Percentiles rank a stretch among this genome's conserved stretches.
Conservation (phyloP, 1,140 invertebrate species). For the Colletes gigas region DNA sequence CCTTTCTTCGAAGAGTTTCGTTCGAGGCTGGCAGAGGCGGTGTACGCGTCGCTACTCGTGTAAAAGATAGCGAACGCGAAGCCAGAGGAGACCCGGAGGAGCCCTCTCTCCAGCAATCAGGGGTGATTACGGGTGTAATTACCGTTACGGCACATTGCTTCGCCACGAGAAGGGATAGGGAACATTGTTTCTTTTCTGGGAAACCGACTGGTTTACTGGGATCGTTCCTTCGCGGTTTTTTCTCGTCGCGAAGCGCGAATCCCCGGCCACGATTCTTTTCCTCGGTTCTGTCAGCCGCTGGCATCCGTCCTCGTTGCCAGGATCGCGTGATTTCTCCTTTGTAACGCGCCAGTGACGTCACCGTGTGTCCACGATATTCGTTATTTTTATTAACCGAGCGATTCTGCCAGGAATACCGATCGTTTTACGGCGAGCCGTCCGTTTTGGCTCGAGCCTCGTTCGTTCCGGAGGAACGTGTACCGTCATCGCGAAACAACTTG, state of each 20-base stretch:
- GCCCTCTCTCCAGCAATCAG: constrained; percentile 68
- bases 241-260: constrained; percentile 43
- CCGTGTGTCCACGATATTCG: too few relatives aligned
- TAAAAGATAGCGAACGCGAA: constrained; percentile 48
- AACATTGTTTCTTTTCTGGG: constrained; percentile 76
- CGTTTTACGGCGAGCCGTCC: background rate
- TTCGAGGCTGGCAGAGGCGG: background rate
- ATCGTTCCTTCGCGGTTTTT: constrained; percentile 59
- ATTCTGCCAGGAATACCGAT: too few relatives aligned
- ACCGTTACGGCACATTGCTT: constrained; percentile 73
- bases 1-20: constrained; percentile 32
- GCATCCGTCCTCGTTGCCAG: background rate
- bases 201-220: constrained; percentile 68
- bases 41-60: background rate
- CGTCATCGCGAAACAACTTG: background rate
- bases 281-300: background rate
- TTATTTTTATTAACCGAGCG: too few relatives aligned
- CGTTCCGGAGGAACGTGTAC: background rate
- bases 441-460: background rate
- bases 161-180: constrained; percentile 36
- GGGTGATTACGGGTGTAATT: constrained; percentile 75
- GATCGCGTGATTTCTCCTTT: background rate
- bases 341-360: background rate
- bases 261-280: background rate
- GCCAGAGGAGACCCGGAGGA: constrained; percentile 43